Conservation (phyloP, 2,113 vertebrate genomes). For the Coptodon rendalli region DNA sequence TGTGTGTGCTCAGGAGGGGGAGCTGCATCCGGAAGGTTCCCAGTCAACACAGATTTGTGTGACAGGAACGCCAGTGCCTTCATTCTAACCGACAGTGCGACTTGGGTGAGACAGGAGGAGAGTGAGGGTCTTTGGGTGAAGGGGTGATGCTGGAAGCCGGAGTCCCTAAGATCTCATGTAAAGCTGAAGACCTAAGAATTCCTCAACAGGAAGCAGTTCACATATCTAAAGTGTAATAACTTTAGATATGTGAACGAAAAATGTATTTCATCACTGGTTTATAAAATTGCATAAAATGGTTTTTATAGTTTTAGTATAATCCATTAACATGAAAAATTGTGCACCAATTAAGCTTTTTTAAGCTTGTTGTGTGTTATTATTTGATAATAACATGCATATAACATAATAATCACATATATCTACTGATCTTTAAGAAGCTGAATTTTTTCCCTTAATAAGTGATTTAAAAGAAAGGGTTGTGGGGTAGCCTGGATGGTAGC, state of each 20-base stretch:
- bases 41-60: slow-evolving; percentile 71
- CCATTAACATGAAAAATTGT: neutral
- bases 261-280: neutral
- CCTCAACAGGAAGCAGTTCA: neutral
- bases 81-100: slow-evolving; percentile 53
- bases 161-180: neutral
- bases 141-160: slow-evolving; percentile 17
- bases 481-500: neutral
- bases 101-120: slow-evolving; percentile 12
- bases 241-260: neutral
- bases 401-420: neutral
- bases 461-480: neutral
- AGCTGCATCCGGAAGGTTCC: slow-evolving; percentile 61
- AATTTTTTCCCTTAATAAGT: neutral
- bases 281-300: neutral
- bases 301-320: neutral
- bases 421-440: neutral
- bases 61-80: slow-evolving; percentile 53
- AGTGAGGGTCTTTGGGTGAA: slow-evolving; percentile 11
- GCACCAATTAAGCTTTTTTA: neutral
- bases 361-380: neutral
- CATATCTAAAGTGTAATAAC: neutral
- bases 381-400: neutral
- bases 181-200: neutral
- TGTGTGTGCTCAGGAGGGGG: neutral